Evolutionary conservation across 2,797 vertebrate species (phyloP), one percentile per base, ranked within the genome.

Genomic region (Antennarius maculatus): DNA sequence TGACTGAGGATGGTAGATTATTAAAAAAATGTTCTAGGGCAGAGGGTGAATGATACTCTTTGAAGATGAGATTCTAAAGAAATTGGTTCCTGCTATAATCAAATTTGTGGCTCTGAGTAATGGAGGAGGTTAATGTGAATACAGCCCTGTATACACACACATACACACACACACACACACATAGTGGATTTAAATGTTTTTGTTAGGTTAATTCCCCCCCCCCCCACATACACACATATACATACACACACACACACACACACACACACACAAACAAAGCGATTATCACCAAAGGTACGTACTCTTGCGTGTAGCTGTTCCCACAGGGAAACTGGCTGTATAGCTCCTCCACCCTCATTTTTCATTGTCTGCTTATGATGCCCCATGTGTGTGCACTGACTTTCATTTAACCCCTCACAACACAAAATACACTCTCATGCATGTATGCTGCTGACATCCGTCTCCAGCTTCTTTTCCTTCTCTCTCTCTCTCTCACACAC

Each of bases 351-450:
- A 71, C 73, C 86, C 81, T 89, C 90, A 93, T 93, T 91, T 93
- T 91, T 94, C 92, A 92, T 83, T 92, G 92, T 92, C 93, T 92
- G 80, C 87, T 93, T 92, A 92, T 90, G 89, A 92, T 90, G 81
- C 86, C 86, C 88, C 86, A 86, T 85, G 85, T 90, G 85, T 86
- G 81, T 84, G 70, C 84, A 61, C 87, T 89, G 90, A 93, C 92
- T 93, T 94, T 94, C 89, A 92, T 92, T 92, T 93, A 92, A 92
- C 91, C 89, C 86, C 82, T 84, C 77, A 45, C 54, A 82, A 78
- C 66, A 83, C 74, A 84, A 37, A 42, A 71, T 69, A 83, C 72
- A 64, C 78, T 60, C 56, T 50, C 80, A 76, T 51, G 65, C 73
- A 81, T 68, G 61, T 47, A 57, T 69, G 66, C 81, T 76, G 77